A percentile compares a stretch with the other conserved stretches of the same genome.
phyloP scores from a whole-genome alignment of 2,888 invertebrate genomes.

The Doris montereyensis region DNA sequence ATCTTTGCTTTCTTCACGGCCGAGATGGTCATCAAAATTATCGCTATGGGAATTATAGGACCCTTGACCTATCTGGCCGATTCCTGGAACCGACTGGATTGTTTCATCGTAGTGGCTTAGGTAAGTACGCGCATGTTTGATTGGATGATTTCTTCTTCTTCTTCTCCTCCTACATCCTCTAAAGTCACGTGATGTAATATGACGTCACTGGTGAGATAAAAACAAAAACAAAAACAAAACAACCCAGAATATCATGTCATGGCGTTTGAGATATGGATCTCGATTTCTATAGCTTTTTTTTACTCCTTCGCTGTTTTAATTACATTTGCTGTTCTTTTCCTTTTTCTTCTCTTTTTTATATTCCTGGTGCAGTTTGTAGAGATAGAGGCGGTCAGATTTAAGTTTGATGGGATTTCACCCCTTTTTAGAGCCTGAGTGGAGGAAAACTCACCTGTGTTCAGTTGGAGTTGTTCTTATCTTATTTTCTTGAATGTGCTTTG shows the following conservation, averaged over 20 bases:
- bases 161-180: no score
- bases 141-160: conserved; percentile 1
- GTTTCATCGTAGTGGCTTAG: conserved; percentile 98
- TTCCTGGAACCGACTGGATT: conserved; percentile 98
- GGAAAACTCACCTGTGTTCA: no score
- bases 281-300: not conserved
- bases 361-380: not conserved
- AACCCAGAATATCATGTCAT: no score
- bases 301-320: not conserved
- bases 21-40: conserved; percentile 98
- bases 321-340: not conserved
- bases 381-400: no score
- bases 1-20: conserved; percentile 98
- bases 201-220: not conserved
- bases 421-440: no score
- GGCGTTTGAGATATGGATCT: not conserved
- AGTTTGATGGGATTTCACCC: no score
- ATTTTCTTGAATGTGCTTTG: no score
- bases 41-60: conserved; percentile 93
- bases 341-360: not conserved
- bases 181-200: not conserved
- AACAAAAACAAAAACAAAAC: no score
- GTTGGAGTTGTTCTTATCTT: no score
- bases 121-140: conserved; percentile 76
- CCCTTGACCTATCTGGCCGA: conserved; percentile 96